These are phyloP conservation scores for Podarcis siculus DNA, from an alignment of 2,797 vertebrate species.

Conservation along the genomic window DNA sequence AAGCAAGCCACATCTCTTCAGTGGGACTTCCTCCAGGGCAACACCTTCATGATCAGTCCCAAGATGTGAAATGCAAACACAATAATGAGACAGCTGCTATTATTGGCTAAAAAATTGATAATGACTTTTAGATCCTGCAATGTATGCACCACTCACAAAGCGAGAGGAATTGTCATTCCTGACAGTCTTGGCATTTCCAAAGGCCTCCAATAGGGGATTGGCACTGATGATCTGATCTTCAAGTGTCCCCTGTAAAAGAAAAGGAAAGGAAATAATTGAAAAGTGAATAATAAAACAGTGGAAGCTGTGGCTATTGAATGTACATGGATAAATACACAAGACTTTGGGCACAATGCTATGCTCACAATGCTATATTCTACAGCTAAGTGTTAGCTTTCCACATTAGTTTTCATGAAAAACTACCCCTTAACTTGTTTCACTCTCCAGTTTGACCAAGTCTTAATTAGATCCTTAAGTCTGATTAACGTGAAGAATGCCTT, in stretches of 20 bases:
- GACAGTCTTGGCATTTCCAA: constrained; percentile 79
- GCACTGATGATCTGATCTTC: constrained; percentile 79
- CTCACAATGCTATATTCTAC: neutral
- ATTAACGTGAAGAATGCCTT: neutral
- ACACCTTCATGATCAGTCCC: neutral
- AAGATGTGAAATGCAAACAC: neutral
- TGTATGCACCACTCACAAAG: constrained; percentile 70
- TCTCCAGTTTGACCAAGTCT: neutral
- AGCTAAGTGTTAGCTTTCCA: neutral
- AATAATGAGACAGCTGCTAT: neutral
- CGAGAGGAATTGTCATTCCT: constrained; percentile 80
- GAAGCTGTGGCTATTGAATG: neutral
- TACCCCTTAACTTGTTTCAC: neutral
- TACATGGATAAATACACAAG: neutral
- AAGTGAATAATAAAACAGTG: neutral
- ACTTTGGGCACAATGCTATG: neutral
- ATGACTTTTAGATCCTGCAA: neutral
- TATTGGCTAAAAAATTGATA: neutral
- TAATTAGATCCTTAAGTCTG: neutral
- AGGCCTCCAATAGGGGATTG: constrained; percentile 79
- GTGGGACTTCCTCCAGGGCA: neutral
- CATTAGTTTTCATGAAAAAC: neutral
- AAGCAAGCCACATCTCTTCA: neutral
- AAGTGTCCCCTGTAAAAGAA: constrained; percentile 65
- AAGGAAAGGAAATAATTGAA: constrained; percentile 4